phyloP scores from a whole-genome alignment of 2,888 invertebrate genomes.

The Leptinotarsa peninsularis region DNA sequence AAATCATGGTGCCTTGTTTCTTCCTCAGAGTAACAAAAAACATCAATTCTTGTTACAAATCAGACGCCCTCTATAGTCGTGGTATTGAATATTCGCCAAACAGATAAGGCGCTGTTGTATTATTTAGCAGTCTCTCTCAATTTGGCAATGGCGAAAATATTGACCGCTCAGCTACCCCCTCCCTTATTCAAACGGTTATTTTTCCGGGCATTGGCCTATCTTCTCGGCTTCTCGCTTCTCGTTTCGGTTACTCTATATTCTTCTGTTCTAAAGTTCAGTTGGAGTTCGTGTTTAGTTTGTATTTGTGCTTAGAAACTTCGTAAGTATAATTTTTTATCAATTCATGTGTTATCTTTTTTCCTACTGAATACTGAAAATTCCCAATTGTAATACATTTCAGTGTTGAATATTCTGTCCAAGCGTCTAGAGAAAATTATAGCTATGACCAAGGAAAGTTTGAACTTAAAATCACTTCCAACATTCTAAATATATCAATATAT shows the following conservation, averaged over 20 bases:
- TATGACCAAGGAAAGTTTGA: too few species aligned
- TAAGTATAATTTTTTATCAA: not conserved
- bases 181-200: slow-evolving; percentile 9
- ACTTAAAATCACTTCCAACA: too few species aligned
- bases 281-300: not conserved
- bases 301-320: not conserved
- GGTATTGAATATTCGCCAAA: too few species aligned
- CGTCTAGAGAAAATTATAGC: too few species aligned
- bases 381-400: too few species aligned
- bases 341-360: not conserved
- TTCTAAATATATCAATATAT: too few species aligned
- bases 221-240: not conserved
- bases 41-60: too few species aligned
- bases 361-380: too few species aligned
- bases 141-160: not conserved
- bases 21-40: too few species aligned
- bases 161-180: not conserved
- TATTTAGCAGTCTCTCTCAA: not conserved
- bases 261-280: not conserved
- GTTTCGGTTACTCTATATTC: not conserved
- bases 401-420: too few species aligned
- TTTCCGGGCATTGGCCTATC: slow-evolving; percentile 17
- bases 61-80: too few species aligned
- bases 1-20: too few species aligned
- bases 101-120: not conserved